These are phyloP conservation scores for Ennomos erosarius DNA, from an alignment of 2,888 invertebrate genomes.

Conservation along the genomic window DNA sequence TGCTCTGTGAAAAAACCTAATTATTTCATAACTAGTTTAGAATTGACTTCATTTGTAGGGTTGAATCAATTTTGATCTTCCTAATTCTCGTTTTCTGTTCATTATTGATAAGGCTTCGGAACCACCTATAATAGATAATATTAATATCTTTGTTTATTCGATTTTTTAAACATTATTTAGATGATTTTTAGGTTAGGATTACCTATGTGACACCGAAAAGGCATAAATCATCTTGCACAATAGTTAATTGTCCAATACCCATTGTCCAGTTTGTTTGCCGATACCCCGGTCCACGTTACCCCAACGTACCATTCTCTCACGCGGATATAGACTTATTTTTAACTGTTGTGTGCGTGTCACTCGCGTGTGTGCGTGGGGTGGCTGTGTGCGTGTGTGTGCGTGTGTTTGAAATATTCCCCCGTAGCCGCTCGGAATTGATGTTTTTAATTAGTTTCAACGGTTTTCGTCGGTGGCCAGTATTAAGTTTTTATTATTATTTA, in stretches of 20 bases:
- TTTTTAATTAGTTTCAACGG: conserved; percentile 84
- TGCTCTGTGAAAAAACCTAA: no score
- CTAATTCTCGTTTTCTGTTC: no score
- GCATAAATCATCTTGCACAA: no score
- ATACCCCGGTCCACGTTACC: conserved; percentile 50
- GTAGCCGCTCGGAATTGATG: conserved; percentile 80
- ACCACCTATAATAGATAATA: no score
- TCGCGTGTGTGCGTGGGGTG: conserved; percentile 25
- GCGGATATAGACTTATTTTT: conserved; percentile 81
- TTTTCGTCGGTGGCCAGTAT: conserved; percentile 77
- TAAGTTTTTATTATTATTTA: conserved; percentile 67
- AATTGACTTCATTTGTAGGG: no score
- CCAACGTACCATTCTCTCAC: conserved; percentile 72
- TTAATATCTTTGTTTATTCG: no score
- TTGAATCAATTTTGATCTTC: no score
- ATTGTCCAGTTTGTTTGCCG: conserved; percentile 34
- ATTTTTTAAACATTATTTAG: no score
- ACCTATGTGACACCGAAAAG: no score
- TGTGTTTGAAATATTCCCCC: conserved; percentile 81
- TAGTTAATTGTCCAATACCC: conserved; percentile 7
- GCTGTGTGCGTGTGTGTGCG: conserved; percentile 61
- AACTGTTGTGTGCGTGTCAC: conserved; percentile 74
- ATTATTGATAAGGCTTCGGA: no score
- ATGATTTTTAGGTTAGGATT: no score
- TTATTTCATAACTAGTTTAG: no score